A percentile compares a stretch with the other conserved stretches of the same genome.
Evolutionary conservation across 2,888 invertebrate genomes (phyloP).

Genomic region (Dryobotodes eremita): DNA sequence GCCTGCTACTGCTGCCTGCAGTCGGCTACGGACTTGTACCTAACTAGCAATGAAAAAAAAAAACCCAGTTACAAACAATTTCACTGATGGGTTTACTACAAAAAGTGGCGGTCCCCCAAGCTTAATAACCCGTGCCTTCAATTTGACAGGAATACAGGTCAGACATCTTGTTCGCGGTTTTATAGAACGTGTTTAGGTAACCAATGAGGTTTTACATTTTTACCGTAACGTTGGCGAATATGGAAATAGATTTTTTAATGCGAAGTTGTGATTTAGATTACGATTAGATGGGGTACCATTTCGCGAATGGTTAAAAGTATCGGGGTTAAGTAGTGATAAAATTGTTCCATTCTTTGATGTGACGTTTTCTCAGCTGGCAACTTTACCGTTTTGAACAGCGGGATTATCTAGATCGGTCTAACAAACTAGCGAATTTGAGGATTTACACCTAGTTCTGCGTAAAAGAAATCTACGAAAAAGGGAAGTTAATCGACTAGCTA

Average conservation of each 20-base stretch:
- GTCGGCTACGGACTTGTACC: too few relatives aligned
- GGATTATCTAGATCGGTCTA: neutral
- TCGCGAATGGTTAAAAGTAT: neutral
- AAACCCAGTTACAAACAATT: conserved; percentile 14
- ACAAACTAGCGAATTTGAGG: neutral
- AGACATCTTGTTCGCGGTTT: conserved; percentile 49
- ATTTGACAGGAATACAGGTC: conserved; percentile 50
- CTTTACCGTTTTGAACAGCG: neutral
- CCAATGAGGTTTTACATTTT: conserved; percentile 45
- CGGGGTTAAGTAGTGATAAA: neutral
- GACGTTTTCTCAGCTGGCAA: neutral
- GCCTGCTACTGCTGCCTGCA: too few relatives aligned
- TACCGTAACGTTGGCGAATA: neutral
- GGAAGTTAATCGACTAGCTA: neutral
- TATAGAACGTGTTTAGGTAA: conserved; percentile 48
- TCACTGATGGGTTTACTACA: conserved; percentile 9
- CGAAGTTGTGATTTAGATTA: conserved; percentile 3
- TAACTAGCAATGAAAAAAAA: conserved; percentile 1
- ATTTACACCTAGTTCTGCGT: neutral
- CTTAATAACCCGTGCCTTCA: conserved; percentile 52
- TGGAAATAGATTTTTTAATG: neutral
- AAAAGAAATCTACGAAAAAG: neutral
- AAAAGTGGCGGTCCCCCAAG: conserved; percentile 33
- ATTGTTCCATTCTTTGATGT: conserved; percentile 3
- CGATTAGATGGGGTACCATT: neutral